Percentiles rank a stretch among this genome's conserved stretches.
Conservation (phyloP, 2,113 vertebrate genomes). For the Columba livia region DNA sequence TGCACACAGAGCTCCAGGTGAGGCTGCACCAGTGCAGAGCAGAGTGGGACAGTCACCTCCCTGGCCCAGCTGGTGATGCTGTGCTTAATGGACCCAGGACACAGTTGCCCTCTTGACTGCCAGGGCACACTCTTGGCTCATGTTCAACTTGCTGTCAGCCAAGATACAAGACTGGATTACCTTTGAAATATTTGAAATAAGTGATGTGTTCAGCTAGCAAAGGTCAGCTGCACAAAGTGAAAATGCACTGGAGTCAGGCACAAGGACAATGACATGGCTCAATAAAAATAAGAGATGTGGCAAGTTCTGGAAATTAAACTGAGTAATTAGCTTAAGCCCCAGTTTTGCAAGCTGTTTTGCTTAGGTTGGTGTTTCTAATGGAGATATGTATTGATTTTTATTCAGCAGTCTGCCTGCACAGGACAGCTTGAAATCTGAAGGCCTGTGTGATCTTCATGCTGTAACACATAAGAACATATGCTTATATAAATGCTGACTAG, state of each 20-base stretch:
- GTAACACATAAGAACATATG: neutral
- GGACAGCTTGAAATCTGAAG: constrained; percentile 12
- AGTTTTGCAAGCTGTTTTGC: neutral
- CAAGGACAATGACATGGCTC: neutral
- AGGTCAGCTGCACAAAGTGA: neutral
- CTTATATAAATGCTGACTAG: neutral
- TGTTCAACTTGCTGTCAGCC: too few species aligned
- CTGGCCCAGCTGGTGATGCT: too few species aligned
- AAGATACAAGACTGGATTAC: neutral
- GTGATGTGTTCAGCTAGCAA: neutral
- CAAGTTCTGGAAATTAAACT: neutral
- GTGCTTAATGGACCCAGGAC: too few species aligned
- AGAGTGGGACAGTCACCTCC: too few species aligned
- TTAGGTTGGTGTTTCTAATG: neutral
- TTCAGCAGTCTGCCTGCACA: neutral
- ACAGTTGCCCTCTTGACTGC: too few species aligned
- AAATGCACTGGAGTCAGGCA: neutral
- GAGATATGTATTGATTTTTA: neutral
- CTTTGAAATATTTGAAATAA: neutral
- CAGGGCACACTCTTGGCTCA: too few species aligned
- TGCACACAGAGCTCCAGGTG: too few species aligned
- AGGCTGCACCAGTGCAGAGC: too few species aligned
- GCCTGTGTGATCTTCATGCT: neutral
- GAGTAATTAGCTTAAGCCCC: neutral
- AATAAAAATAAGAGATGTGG: neutral